phyloP scores from a whole-genome alignment of 2,797 vertebrate species.

The Clarias fuscus region DNA sequence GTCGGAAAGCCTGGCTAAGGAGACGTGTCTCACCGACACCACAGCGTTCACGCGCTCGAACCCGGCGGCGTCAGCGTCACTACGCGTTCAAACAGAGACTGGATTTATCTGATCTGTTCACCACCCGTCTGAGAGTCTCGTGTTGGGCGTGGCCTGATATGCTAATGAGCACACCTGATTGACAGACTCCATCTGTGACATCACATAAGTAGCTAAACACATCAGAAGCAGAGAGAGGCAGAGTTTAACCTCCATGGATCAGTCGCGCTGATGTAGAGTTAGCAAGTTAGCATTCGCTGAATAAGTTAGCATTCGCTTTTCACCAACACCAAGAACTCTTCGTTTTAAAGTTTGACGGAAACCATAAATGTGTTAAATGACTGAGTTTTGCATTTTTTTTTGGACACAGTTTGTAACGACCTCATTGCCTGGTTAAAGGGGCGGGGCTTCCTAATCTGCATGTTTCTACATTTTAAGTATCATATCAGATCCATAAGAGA shows the following conservation, averaged over 20 bases:
- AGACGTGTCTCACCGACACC: too few species aligned
- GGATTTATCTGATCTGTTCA: background rate
- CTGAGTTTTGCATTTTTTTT: background rate
- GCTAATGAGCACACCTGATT: background rate
- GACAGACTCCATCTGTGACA: background rate
- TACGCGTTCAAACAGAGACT: background rate
- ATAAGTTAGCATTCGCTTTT: background rate
- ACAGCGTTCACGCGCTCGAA: too few species aligned
- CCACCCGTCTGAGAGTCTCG: background rate
- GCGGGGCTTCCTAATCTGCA: constrained; percentile 26
- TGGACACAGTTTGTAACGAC: background rate
- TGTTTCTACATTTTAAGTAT: constrained; percentile 48
- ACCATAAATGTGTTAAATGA: background rate
- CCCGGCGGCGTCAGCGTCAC: background rate
- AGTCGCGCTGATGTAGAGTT: too few species aligned
- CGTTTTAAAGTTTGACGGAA: background rate
- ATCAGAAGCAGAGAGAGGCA: background rate
- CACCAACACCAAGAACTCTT: background rate
- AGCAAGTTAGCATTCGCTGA: too few species aligned
- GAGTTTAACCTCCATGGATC: too few species aligned
- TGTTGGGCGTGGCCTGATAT: background rate
- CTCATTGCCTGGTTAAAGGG: background rate
- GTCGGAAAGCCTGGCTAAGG: background rate
- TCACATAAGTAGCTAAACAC: background rate
- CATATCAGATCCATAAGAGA: too few species aligned